phyloP scores from a whole-genome alignment of 2,888 invertebrate genomes.

The Epiblema foenella region DNA sequence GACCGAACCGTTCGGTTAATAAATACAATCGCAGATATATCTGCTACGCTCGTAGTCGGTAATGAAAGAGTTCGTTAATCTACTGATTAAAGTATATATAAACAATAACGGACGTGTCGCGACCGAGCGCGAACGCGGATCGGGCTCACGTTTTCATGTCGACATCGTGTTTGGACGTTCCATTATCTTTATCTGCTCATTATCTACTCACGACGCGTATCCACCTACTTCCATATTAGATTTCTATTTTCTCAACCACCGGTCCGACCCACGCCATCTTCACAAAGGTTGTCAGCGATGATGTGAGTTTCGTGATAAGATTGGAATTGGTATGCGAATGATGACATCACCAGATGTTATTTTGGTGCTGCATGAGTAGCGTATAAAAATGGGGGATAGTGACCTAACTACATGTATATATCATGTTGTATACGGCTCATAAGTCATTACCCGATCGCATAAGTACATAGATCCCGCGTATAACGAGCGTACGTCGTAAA shows the following conservation, averaged over 20 bases:
- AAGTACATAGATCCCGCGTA: constrained; percentile 55
- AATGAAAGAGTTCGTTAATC: constrained; percentile 40
- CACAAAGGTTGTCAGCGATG: constrained; percentile 29
- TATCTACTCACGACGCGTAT: constrained; percentile 58
- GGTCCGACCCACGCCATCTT: constrained; percentile 46
- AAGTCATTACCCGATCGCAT: constrained; percentile 63
- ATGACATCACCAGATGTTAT: constrained; percentile 28
- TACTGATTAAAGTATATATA: constrained; percentile 24
- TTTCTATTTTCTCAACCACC: constrained; percentile 60
- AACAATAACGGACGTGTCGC: constrained; percentile 46
- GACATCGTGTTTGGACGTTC: constrained; percentile 63
- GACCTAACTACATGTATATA: constrained; percentile 50
- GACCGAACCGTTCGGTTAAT: no score
- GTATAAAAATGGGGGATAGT: constrained; percentile 58
- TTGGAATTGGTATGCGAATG: constrained; percentile 24
- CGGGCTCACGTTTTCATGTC: constrained; percentile 62
- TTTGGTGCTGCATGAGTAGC: constrained; percentile 31
- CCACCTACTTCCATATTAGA: constrained; percentile 62
- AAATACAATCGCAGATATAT: constrained; percentile 43
- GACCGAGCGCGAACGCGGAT: constrained; percentile 55
- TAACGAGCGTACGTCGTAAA: constrained; percentile 58
- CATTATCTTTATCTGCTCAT: constrained; percentile 50
- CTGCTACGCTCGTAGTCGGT: constrained; percentile 20
- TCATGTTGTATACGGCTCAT: constrained; percentile 50
- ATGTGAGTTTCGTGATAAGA: constrained; percentile 37